phyloP scores from a whole-genome alignment of 2,888 invertebrate species.

The Steinernema carpocapsae region DNA sequence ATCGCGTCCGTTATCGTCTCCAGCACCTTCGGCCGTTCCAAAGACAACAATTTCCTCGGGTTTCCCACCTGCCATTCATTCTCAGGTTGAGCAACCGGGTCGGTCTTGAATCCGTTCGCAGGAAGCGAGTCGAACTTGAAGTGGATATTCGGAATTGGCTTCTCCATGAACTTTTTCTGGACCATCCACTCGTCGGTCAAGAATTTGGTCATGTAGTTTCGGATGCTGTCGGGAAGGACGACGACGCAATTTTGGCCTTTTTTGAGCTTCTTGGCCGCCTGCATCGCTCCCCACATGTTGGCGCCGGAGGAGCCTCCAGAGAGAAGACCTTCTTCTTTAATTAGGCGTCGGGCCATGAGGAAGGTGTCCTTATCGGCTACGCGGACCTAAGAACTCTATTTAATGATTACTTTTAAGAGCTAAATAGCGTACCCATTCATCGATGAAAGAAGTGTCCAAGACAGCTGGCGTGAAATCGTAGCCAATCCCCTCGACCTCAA shows the following conservation, averaged over 20 bases:
- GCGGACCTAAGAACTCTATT: background rate
- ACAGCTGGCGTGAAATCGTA: conserved; percentile 94
- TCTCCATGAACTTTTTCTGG: conserved; percentile 39
- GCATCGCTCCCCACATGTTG: conserved; percentile 54
- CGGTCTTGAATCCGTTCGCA: too few relatives aligned
- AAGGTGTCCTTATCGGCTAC: conserved; percentile 75
- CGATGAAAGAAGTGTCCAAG: conserved; percentile 73
- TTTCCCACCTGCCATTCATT: too few relatives aligned
- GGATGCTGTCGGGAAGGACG: conserved; percentile 87
- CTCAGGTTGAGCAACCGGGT: too few relatives aligned
- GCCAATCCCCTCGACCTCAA: conserved; percentile 88
- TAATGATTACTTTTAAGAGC: background rate
- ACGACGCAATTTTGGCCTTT: conserved; percentile 83
- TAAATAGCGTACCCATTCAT: conserved; percentile 75
- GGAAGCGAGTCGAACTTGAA: too few relatives aligned
- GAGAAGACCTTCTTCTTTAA: conserved; percentile 87
- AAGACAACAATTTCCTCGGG: too few relatives aligned
- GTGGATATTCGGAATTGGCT: background rate
- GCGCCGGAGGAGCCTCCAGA: conserved; percentile 60
- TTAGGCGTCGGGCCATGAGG: conserved; percentile 82
- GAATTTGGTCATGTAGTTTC: conserved; percentile 73
- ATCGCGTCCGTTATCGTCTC: too few relatives aligned
- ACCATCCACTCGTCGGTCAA: conserved; percentile 58
- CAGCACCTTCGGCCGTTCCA: too few relatives aligned
- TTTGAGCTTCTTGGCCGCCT: conserved; percentile 74